Conservation (phyloP, 2,888 invertebrate genomes). For the Uloborus plumipes region DNA sequence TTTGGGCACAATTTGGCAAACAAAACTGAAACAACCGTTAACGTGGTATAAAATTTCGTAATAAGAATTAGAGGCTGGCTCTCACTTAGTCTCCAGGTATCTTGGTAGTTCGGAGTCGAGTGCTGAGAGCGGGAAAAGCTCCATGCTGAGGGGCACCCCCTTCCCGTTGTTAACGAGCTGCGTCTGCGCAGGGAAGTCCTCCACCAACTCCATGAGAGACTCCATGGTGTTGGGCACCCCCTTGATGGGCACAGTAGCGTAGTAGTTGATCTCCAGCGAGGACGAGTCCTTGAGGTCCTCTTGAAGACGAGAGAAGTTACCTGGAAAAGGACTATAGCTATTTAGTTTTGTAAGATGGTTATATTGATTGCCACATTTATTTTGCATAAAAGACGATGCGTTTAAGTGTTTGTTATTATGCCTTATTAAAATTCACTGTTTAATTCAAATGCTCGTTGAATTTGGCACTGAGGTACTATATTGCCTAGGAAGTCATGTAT, state of each 20-base stretch:
- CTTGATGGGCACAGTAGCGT: conserved; percentile 60
- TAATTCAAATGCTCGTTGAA: no score
- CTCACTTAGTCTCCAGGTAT: conserved; percentile 52
- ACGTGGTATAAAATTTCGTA: no score
- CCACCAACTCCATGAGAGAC: conserved; percentile 61
- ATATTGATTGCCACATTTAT: no score
- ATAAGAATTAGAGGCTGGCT: no score
- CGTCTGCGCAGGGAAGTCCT: conserved; percentile 58
- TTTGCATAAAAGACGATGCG: no score
- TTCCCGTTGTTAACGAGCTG: conserved; percentile 54
- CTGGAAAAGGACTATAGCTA: conserved; percentile 3
- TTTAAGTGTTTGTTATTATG: no score
- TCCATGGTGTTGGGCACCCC: conserved; percentile 59
- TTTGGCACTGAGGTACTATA: no score
- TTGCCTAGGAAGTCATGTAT: no score
- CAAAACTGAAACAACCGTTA: no score
- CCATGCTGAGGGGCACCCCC: conserved; percentile 62
- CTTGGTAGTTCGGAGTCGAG: conserved; percentile 31
- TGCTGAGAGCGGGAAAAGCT: conserved; percentile 56
- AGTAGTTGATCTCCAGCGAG: conserved; percentile 58
- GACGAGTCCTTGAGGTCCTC: conserved; percentile 53
- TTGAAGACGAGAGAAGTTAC: conserved; percentile 54
- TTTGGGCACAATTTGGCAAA: no score
- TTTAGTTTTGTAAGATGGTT: no score
- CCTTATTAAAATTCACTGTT: no score